Conservation (phyloP, 2,888 invertebrate species). For the Lingula anatina region DNA sequence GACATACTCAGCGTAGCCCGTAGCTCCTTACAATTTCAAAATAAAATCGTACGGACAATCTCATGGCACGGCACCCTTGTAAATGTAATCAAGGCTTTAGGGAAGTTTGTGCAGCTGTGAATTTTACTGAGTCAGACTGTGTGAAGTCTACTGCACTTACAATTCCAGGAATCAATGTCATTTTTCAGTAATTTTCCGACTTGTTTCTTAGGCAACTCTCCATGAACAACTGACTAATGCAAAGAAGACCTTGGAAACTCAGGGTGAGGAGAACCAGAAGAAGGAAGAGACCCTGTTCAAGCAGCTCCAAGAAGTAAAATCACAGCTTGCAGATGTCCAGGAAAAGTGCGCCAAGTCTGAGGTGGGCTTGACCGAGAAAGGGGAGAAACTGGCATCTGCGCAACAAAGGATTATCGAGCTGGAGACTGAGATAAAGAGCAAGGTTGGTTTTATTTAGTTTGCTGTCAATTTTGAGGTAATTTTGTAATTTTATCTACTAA, state of each 20-base stretch:
- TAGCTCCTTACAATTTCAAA: no score
- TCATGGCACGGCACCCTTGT: no score
- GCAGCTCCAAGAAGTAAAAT: conserved; percentile 32
- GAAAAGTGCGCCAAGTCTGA: conserved; percentile 28
- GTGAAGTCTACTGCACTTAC: no score
- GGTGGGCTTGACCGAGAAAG: conserved; percentile 24
- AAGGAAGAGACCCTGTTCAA: conserved; percentile 30
- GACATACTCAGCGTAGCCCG: no score
- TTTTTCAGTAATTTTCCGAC: not conserved
- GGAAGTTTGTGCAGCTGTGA: no score
- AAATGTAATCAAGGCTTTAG: no score
- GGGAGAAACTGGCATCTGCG: conserved; percentile 23
- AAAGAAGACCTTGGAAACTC: conserved; percentile 20
- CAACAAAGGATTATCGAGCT: conserved; percentile 28
- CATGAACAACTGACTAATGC: conserved; percentile 29
- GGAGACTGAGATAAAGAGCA: conserved; percentile 33
- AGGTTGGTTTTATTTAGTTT: no score
- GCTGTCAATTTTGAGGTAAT: not conserved
- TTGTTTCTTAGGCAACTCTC: conserved; percentile 21
- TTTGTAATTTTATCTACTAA: not conserved
- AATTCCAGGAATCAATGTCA: no score
- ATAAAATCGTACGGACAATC: no score
- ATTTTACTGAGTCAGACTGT: no score
- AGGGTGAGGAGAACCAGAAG: conserved; percentile 19
- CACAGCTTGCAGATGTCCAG: no score